A percentile compares a stretch with the other conserved stretches of the same genome.
phyloP scores from a whole-genome alignment of 2,888 invertebrate genomes.

The Anorthoa munda region DNA sequence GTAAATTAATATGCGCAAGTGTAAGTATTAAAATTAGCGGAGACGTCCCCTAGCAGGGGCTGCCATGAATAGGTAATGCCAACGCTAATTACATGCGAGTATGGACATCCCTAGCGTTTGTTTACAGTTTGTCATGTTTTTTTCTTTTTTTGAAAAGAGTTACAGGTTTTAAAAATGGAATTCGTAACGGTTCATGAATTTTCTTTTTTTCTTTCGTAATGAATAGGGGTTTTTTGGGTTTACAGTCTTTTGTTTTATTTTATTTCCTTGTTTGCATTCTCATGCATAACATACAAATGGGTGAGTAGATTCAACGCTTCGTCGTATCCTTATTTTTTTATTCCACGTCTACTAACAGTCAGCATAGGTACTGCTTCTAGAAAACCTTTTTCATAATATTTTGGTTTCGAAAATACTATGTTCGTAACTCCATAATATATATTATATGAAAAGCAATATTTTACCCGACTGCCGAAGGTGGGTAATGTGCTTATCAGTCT shows the following conservation, averaged over 20 bases:
- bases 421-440: too few relatives aligned
- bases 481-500: too few relatives aligned
- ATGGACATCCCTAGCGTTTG: slow-evolving; percentile 25
- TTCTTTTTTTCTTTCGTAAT: background rate
- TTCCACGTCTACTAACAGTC: too few relatives aligned
- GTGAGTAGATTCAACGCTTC: background rate
- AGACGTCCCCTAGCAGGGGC: slow-evolving; percentile 31
- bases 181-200: background rate
- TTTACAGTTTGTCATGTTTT: slow-evolving; percentile 15
- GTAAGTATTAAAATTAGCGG: slow-evolving; percentile 59
- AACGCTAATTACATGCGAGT: slow-evolving; percentile 34
- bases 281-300: background rate
- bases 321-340: too few relatives aligned
- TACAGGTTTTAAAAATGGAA: background rate
- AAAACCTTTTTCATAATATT: too few relatives aligned
- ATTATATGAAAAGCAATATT: too few relatives aligned
- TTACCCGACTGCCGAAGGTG: too few relatives aligned
- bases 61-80: slow-evolving; percentile 52
- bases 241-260: background rate
- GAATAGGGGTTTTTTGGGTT: background rate
- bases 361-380: too few relatives aligned
- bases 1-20: slow-evolving; percentile 50
- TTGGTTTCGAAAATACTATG: too few relatives aligned
- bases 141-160: background rate
- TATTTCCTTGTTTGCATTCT: background rate